Percentiles rank a stretch among this genome's conserved stretches.
Conservation (phyloP, 2,888 invertebrate species). For the Tetheella fluctuosa region DNA sequence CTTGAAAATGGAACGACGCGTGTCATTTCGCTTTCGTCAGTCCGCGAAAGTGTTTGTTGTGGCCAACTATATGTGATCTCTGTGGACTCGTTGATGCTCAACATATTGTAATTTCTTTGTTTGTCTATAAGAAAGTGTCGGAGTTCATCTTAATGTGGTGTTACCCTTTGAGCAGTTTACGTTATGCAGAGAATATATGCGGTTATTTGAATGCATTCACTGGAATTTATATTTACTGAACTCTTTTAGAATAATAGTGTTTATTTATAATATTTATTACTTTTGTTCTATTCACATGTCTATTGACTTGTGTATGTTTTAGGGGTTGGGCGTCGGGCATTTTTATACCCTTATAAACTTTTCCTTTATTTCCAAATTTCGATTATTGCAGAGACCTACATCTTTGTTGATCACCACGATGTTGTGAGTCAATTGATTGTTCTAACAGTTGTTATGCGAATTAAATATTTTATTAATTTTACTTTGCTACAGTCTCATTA, state of each 20-base stretch:
- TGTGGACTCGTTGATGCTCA: conserved; percentile 20
- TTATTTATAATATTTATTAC: conserved; percentile 1
- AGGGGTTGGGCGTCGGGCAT: no score
- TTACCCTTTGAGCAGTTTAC: conserved; percentile 29
- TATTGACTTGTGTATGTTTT: not conserved
- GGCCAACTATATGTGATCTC: conserved; percentile 40
- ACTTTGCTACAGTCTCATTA: no score
- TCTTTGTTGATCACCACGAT: no score
- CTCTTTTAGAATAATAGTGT: conserved; percentile 14
- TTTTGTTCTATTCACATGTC: not conserved
- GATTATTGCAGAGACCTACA: no score
- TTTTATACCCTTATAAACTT: no score
- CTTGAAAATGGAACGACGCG: conserved; percentile 50
- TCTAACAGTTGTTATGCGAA: no score
- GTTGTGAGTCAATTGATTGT: no score
- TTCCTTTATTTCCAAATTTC: no score
- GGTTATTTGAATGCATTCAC: conserved; percentile 40
- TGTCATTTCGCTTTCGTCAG: conserved; percentile 53
- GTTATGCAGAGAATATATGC: conserved; percentile 33
- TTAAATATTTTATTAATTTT: no score
- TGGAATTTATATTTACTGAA: conserved; percentile 22
- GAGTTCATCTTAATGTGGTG: conserved; percentile 36
- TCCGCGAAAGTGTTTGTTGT: conserved; percentile 49
- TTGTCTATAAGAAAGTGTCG: conserved; percentile 5
- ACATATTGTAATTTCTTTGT: conserved; percentile 10